Base-by-base conservation (phyloP, 2,797 vertebrate species). In the Molossus alvarezi region DNA sequence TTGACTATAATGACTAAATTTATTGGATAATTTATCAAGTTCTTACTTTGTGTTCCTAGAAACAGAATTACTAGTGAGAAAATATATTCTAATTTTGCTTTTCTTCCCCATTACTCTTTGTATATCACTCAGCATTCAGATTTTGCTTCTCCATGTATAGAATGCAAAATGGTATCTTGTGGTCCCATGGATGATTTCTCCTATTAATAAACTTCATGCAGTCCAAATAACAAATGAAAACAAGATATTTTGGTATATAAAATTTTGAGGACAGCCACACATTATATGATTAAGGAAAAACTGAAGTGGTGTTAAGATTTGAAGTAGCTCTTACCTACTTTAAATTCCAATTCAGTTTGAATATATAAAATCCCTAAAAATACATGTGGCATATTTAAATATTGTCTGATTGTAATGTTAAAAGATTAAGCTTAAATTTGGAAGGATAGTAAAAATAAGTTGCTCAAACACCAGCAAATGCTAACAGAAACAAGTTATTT, bases 401-500 rank as follows among this genome's bases (percentile, higher is more conserved):
- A 95, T 88, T 96, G 94, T 97, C 90, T 92, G 95, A 98, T 97
- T 97, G 93, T 97, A 98, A 98, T 97, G 83, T 97, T 98, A 94
- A 96, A 96, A 98, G 96, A 98, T 98, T 97, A 98, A 98, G 94
- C 88, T 97, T 95, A 97, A 97, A 94, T 83, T 96, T 97, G 89
- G 92, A 96, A 57, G 14, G 91, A 96, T 69, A 95, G 96, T 91
- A 77, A 96, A 97, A 97, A 98, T 88, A 94, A 98, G 97, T 97
- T 98, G 96, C 97, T 95, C 27, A 87, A 97, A 97, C 72, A 97
- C 51, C 67, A 98, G 97, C 72, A 25, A 97, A 96, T 93, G 86
- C 96, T 97, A 96, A 98, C 95, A 98, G 97, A 97, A 98, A 98
- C 96, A 98, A 97, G 93, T 72, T 96, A 90, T 97, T 98, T 98